Percentiles rank a stretch among this genome's conserved stretches.
phyloP scores from a whole-genome alignment of 2,888 invertebrate genomes.

The Callinectes sapidus region DNA sequence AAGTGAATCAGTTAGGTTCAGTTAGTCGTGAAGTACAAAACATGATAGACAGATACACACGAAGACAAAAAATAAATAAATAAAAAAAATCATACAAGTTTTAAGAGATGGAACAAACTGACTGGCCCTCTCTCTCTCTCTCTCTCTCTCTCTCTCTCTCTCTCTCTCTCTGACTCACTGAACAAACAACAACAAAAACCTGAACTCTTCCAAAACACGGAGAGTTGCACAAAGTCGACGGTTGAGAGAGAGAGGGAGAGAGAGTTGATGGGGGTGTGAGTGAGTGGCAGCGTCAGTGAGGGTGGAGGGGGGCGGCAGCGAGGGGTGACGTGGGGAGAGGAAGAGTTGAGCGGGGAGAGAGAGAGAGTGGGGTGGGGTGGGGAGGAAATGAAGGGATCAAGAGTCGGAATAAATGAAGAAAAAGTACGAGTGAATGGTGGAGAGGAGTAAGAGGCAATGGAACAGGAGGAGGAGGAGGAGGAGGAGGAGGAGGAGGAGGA shows the following conservation, averaged over 20 bases:
- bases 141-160: background rate
- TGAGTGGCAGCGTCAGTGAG: background rate
- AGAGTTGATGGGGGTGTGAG: slow-evolving; percentile 3
- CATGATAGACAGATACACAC: background rate
- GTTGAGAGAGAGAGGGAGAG: slow-evolving; percentile 14
- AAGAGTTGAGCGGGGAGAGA: background rate
- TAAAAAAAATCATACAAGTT: background rate
- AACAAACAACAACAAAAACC: background rate
- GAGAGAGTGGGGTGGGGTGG: background rate
- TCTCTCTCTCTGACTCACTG: background rate
- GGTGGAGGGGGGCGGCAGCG: background rate
- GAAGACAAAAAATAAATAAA: background rate
- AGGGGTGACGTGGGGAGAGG: background rate
- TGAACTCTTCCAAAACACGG: background rate
- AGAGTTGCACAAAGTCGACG: background rate
- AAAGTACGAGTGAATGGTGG: background rate
- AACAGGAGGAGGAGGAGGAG: background rate
- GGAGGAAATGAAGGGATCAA: background rate
- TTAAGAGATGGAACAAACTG: background rate
- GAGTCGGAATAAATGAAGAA: background rate
- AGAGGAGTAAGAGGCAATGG: background rate
- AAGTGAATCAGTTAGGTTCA: no score
- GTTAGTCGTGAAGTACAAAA: background rate
- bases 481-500: slow-evolving; percentile 2
- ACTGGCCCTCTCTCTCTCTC: no score